Evolutionary conservation across 64 coral and sea anemone species (phyloP).

Genomic region (Montipora cactus): DNA sequence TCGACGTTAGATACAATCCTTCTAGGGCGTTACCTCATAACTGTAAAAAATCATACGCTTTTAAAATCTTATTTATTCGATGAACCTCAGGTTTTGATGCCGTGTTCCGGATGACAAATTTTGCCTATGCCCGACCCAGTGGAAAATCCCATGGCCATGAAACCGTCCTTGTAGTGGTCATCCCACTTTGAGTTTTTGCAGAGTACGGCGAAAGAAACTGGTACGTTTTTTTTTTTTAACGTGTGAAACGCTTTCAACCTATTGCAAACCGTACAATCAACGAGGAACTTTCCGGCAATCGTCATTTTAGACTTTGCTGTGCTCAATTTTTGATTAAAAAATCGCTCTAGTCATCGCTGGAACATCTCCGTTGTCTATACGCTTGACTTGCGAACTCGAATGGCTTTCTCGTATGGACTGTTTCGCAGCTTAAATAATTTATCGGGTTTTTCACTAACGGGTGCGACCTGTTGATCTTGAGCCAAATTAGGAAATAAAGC

Average conservation of each 20-base stretch:
- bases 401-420: background rate
- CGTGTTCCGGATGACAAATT: too few species aligned
- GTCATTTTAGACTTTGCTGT: background rate
- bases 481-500: conserved; percentile 39
- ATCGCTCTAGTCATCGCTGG: background rate
- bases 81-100: too few species aligned
- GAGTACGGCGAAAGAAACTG: too few species aligned
- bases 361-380: conserved; percentile 7
- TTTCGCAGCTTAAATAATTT: conserved; percentile 42
- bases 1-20: too few species aligned
- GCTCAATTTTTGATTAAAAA: background rate
- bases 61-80: too few species aligned
- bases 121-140: too few species aligned
- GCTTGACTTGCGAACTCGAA: conserved; percentile 42
- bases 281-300: background rate
- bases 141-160: background rate
- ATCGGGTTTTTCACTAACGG: background rate
- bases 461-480: conserved; percentile 49
- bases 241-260: too few species aligned
- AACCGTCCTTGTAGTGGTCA: too few species aligned
- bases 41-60: too few species aligned
- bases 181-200: too few species aligned
- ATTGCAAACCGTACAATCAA: background rate
- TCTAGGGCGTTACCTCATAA: too few species aligned
- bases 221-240: too few species aligned